Evolutionary conservation across 1,140 invertebrate genomes (phyloP), one percentile per base, ranked within the genome.

Genomic region (Pomacea maculata): DNA sequence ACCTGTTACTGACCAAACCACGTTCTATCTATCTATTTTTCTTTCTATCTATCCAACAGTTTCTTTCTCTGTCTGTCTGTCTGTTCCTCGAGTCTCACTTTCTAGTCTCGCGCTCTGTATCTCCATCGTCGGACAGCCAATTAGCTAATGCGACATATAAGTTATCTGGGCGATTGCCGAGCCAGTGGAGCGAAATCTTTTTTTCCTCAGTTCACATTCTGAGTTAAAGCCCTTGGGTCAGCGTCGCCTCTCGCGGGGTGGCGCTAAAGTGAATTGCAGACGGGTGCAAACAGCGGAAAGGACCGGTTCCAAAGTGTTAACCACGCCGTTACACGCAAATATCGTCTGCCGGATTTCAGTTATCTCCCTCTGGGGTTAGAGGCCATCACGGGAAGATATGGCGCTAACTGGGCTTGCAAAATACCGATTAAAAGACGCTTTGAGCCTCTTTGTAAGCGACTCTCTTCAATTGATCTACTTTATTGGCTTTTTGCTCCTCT

Each of bases 371-470:
- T 29, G 19, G 19, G 55, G 57, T 14, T 14, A 61, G 57, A 17
- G 11, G 15, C 57, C 57, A 61, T 61, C 57, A 61, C 57, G 57
- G 11, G 57, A 61, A 61, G 57, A 61, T 61, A 61, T 61, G 19
- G 45, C 45, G 29, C 29, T 21, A 79, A 79, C 71, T 79, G 77
- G 77, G 71, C 71, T 79, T 71, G 67, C 77, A 61, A 61, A 61
- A 61, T 61, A 61, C 57, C 57, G 57, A 61, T 61, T 61, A 61
- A 61, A 61, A 61, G 57, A 61, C 57, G 57, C 11, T 61, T 61
- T 61, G 57, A 61, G 57, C 15, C 57, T 8, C 57, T 61, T 61
- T 61, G 1, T 61, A 61, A 61, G 15, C 4, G 57, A 61, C 11
- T 61, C 57, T 17, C 57, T 61, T 14, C 11, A 61, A 11, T 61